phyloP scores from a whole-genome alignment of 2,797 vertebrate species.

The Acrossocheilus fasciatus region DNA sequence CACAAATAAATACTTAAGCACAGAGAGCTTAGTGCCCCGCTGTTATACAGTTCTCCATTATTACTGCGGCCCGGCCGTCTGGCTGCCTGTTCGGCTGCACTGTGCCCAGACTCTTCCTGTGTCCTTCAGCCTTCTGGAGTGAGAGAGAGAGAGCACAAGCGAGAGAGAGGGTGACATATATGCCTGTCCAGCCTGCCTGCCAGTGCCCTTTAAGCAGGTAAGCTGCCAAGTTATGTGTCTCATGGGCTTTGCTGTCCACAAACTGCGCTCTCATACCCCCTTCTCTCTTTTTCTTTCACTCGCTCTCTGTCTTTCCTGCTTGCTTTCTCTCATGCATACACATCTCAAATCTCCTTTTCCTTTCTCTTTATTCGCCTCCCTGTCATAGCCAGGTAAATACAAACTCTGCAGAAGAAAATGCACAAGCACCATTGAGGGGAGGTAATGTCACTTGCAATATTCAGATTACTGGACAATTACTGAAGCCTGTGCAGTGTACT shows the following conservation, averaged over 20 bases:
- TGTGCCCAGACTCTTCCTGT: slow-evolving; percentile 65
- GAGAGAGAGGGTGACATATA: slow-evolving; percentile 63
- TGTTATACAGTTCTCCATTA: slow-evolving; percentile 76
- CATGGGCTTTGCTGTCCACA: slow-evolving; percentile 54
- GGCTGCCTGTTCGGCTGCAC: slow-evolving; percentile 51
- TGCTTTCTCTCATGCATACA: slow-evolving; percentile 38
- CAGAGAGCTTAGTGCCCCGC: slow-evolving; percentile 78
- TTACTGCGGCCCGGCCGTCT: slow-evolving; percentile 75
- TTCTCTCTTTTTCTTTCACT: slow-evolving; percentile 43
- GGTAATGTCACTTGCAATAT: not conserved
- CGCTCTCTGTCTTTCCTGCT: slow-evolving; percentile 33
- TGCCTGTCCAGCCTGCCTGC: slow-evolving; percentile 73
- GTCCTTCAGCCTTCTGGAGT: slow-evolving; percentile 76
- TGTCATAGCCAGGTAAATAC: slow-evolving; percentile 5
- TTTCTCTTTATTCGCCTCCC: not conserved
- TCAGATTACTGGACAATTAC: not conserved
- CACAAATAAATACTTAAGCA: slow-evolving; percentile 84
- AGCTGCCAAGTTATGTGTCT: slow-evolving; percentile 60
- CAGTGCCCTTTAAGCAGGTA: slow-evolving; percentile 66
- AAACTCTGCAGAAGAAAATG: slow-evolving; percentile 2
- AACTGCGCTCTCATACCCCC: slow-evolving; percentile 49
- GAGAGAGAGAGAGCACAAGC: slow-evolving; percentile 58
- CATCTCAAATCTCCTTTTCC: slow-evolving; percentile 35
- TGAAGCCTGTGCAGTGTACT: not conserved
- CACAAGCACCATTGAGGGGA: not conserved